These are phyloP conservation scores for Brachionus asplanchnoidis DNA, from an alignment of 1,140 invertebrate species.

Conservation along the genomic window DNA sequence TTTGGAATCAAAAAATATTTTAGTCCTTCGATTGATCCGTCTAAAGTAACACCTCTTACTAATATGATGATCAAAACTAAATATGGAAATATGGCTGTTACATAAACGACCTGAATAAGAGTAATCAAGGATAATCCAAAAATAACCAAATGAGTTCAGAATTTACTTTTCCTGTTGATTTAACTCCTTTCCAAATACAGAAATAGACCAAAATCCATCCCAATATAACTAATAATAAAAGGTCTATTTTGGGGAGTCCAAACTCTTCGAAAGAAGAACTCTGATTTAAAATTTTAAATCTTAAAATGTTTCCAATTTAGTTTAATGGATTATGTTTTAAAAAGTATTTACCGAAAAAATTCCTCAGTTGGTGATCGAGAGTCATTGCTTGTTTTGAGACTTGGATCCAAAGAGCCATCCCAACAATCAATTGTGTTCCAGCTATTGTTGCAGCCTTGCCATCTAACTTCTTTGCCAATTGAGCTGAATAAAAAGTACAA, in stretches of 20 bases:
- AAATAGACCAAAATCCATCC: conserved; percentile 75
- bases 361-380: background rate
- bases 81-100: conserved; percentile 71
- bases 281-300: conserved; percentile 15
- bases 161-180: conserved; percentile 71
- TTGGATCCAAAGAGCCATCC: background rate
- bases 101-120: conserved; percentile 45
- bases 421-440: conserved; percentile 67
- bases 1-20: conserved; percentile 77
- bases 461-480: conserved; percentile 74
- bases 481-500: conserved; percentile 83
- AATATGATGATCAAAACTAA: conserved; percentile 74
- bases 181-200: conserved; percentile 74
- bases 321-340: background rate
- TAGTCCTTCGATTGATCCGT: conserved; percentile 72
- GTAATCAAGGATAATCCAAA: conserved; percentile 42
- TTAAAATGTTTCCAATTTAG: background rate
- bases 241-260: conserved; percentile 66
- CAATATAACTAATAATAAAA: conserved; percentile 68
- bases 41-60: conserved; percentile 65
- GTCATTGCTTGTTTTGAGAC: background rate
- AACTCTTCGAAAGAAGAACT: conserved; percentile 63
- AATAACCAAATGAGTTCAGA: background rate
- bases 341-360: conserved; percentile 15
- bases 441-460: conserved; percentile 73